Base-by-base conservation (phyloP, 2,888 invertebrate species). In the Clepsis dumicolana region DNA sequence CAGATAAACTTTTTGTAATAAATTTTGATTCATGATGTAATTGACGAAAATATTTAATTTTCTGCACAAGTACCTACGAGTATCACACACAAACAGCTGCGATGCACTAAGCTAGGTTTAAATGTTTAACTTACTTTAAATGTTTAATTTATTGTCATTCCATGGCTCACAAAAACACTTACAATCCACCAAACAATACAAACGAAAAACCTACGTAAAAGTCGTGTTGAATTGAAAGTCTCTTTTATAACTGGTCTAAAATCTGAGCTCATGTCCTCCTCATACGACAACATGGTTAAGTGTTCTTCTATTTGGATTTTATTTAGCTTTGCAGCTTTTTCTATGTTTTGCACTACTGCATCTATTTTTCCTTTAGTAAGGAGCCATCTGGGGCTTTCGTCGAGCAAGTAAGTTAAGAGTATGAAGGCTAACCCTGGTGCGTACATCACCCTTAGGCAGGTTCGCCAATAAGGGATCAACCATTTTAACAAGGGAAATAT, bases 361-460 rank as follows among this genome's bases (percentile, higher is more conserved):
- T 95, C 94, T 67, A 94, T 94, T 71, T 94, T 94, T 4, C 95
- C 95, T 81, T 96, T 96, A 21, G 95, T 95, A 16, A 97, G 85
- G 3, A 97, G 91, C 97, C 97, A 97, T 77, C 97, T 94, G n/a
- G 96, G 94, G 62, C 96, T 96, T 85, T 97, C 97, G 4, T 96
- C 96, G 53, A 96, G 86, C 0, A 95, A 77, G 93, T 95, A 96
- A 54, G 94, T 93, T 76, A 96, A 96, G 4, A 94, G 82, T 62
- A 97, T 80, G 72, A 96, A 94, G 0, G 96, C 81, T 12, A 97
- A 80, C 0, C 96, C 95, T 0, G 97, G 97, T 0, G 94, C 86
- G 77, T 97, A 97, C 8, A 96, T 87, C 1, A 95, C 94, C 73
- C 95, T 90, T n/a, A 97, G 89, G 27, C 95, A 90, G 70, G 91